phyloP scores from a whole-genome alignment of 2,797 vertebrate genomes.

The Otolemur crassicaudatus region DNA sequence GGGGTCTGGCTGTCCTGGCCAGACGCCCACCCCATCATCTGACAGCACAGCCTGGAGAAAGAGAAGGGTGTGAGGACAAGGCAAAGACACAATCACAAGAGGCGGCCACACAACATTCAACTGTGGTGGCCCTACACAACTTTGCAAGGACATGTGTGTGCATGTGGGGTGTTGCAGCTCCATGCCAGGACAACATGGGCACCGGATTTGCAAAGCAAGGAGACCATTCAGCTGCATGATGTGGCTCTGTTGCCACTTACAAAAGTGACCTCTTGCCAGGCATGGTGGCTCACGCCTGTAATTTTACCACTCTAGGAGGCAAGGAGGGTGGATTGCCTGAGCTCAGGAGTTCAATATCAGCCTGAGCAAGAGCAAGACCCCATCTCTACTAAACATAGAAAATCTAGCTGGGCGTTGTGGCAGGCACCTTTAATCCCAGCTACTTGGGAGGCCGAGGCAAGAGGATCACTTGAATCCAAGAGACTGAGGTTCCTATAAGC shows the following conservation, averaged over 20 bases:
- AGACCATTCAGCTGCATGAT: neutral
- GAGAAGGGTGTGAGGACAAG: neutral
- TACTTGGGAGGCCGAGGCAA: too few relatives aligned
- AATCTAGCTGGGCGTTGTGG: too few relatives aligned
- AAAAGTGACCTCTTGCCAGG: neutral
- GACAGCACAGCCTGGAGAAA: conserved; percentile 86
- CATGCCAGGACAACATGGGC: neutral
- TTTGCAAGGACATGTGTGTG: neutral
- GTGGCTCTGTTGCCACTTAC: neutral
- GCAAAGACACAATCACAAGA: accelerated
- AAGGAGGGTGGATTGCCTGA: too few relatives aligned
- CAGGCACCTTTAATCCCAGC: too few relatives aligned
- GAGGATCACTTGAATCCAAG: too few relatives aligned
- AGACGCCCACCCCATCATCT: conserved; percentile 61
- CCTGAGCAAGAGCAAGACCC: too few relatives aligned
- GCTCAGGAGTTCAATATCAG: too few relatives aligned
- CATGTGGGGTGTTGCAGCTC: neutral
- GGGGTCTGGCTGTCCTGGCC: conserved; percentile 64
- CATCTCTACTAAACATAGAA: too few relatives aligned
- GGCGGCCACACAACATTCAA: neutral
- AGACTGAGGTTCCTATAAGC: too few relatives aligned
- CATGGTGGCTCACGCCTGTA: too few relatives aligned
- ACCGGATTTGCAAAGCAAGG: neutral
- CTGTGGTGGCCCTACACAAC: neutral
- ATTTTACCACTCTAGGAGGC: too few relatives aligned